A percentile compares a stretch with the other conserved stretches of the same genome.
These are phyloP conservation scores for Monoplex corrugatus DNA, from an alignment of 2,888 invertebrate genomes.

Conservation along the genomic window DNA sequence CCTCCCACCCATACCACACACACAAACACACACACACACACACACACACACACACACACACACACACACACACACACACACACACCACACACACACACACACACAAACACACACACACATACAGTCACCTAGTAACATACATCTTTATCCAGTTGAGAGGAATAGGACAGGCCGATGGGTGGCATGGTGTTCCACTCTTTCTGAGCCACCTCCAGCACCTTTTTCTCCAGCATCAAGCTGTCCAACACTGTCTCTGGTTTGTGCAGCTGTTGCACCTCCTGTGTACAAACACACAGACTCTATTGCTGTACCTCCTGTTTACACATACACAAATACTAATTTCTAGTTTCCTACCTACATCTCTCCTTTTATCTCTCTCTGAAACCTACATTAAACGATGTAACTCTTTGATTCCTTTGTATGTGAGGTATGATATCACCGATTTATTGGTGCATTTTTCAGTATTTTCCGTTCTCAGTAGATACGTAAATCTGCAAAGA, in stretches of 20 bases:
- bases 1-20: too few species aligned
- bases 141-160: conserved; percentile 78
- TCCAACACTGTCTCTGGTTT: conserved; percentile 74
- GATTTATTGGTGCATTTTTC: too few species aligned
- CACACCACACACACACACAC: background rate
- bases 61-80: conserved; percentile 15
- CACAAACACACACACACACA: background rate
- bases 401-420: too few species aligned
- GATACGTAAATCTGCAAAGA: too few species aligned
- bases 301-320: too few species aligned
- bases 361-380: too few species aligned
- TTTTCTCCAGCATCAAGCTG: conserved; percentile 75
- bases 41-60: background rate
- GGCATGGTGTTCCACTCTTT: conserved; percentile 76
- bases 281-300: background rate
- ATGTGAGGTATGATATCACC: too few species aligned
- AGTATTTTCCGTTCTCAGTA: too few species aligned
- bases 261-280: conserved; percentile 77
- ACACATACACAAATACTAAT: too few species aligned
- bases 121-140: conserved; percentile 65
- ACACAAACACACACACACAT: background rate
- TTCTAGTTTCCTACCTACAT: too few species aligned
- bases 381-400: too few species aligned
- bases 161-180: conserved; percentile 72
- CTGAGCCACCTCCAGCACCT: conserved; percentile 75